Evolutionary conservation across 2,888 invertebrate species (phyloP).

Genomic region (Polietes domitor): DNA sequence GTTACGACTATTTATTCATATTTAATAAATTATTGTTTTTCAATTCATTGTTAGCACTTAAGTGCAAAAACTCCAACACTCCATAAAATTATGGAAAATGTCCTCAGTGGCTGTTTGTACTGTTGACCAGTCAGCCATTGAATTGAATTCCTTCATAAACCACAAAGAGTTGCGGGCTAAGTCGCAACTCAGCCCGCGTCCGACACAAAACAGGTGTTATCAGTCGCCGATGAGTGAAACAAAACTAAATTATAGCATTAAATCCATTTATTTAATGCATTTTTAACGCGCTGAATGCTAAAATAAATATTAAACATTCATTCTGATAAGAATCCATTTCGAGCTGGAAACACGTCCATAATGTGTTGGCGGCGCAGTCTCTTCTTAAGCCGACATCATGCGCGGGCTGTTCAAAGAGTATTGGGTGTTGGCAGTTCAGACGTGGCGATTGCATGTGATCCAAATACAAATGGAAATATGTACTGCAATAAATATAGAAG

Average conservation of each 20-base stretch:
- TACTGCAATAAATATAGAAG: too few relatives aligned
- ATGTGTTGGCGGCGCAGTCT: neutral
- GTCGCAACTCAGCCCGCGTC: too few relatives aligned
- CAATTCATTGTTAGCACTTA: slow-evolving; percentile 10
- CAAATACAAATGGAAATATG: too few relatives aligned
- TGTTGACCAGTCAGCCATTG: neutral
- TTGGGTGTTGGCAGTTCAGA: too few relatives aligned
- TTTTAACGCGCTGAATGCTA: slow-evolving; percentile 66
- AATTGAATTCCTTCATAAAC: neutral
- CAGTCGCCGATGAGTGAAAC: slow-evolving; percentile 55
- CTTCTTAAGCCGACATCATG: neutral
- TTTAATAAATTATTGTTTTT: slow-evolving; percentile 19
- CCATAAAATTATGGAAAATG: slow-evolving; percentile 46
- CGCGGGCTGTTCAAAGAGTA: neutral
- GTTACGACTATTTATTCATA: neutral
- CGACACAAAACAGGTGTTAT: slow-evolving; percentile 62
- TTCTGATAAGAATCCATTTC: slow-evolving; percentile 26
- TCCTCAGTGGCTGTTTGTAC: neutral
- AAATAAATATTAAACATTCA: slow-evolving; percentile 36
- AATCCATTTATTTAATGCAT: slow-evolving; percentile 71
- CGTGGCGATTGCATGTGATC: too few relatives aligned
- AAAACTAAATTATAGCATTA: slow-evolving; percentile 70
- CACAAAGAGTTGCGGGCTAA: slow-evolving; percentile 17
- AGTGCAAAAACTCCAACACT: slow-evolving; percentile 44
- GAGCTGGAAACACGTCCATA: neutral